phyloP scores from a whole-genome alignment of 2,888 invertebrate genomes.

The Idaea dimidiata region DNA sequence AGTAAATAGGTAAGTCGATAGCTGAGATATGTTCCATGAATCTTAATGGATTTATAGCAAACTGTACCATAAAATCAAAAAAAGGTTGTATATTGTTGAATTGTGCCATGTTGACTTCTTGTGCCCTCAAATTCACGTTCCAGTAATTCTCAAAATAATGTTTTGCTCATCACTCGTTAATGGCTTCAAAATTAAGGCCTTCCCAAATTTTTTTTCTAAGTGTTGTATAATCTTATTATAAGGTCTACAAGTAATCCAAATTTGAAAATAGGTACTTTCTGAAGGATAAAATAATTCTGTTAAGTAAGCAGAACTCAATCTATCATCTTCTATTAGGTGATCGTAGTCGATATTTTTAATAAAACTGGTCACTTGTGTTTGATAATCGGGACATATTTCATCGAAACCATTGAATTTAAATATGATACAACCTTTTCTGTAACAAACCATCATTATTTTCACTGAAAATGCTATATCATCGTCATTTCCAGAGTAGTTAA shows the following conservation, averaged over 20 bases:
- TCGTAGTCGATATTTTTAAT: slow-evolving; percentile 1
- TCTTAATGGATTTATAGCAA: neutral
- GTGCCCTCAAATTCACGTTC: neutral
- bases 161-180: neutral
- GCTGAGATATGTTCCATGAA: neutral
- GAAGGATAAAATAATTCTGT: neutral
- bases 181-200: neutral
- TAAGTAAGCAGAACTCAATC: neutral
- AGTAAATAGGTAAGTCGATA: neutral
- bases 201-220: neutral
- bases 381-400: slow-evolving; percentile 28
- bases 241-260: slow-evolving; percentile 27
- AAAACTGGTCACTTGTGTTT: slow-evolving; percentile 11
- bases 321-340: neutral
- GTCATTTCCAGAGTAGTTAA: neutral
- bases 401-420: slow-evolving; percentile 31
- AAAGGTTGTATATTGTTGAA: neutral
- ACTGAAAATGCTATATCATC: neutral
- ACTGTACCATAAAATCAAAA: neutral
- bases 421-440: slow-evolving; percentile 18
- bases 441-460: slow-evolving; percentile 6
- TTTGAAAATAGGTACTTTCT: neutral
- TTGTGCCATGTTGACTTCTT: neutral
- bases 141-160: neutral
- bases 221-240: slow-evolving; percentile 19